phyloP scores from a whole-genome alignment of 2,797 vertebrate genomes.

The Myotis myotis region DNA sequence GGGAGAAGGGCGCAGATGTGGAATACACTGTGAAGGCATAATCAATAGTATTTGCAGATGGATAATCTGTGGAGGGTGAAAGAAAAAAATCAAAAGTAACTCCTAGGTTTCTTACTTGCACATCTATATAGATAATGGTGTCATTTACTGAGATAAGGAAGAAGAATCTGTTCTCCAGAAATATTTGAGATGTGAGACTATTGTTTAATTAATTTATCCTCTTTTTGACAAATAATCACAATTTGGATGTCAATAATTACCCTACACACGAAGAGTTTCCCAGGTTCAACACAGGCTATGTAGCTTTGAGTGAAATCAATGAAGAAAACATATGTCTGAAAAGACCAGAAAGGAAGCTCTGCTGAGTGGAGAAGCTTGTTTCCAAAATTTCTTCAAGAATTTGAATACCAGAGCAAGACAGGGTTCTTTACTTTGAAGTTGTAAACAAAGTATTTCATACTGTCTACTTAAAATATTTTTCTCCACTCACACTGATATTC shows the following conservation, averaged over 20 bases:
- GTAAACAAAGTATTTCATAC: not conserved
- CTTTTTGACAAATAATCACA: not conserved
- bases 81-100: not conserved
- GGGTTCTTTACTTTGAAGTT: not conserved
- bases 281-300: not conserved
- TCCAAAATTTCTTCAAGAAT: constrained; percentile 30
- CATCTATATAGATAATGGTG: not conserved
- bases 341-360: not conserved
- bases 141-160: not conserved
- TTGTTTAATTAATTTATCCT: not conserved
- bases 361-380: not conserved
- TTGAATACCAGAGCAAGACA: not conserved
- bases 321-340: not conserved
- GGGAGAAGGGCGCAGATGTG: not conserved
- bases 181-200: not conserved
- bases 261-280: not conserved
- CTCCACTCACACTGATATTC: not conserved
- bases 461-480: constrained; percentile 25
- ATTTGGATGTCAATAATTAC: not conserved
- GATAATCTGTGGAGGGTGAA: not conserved
- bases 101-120: not conserved
- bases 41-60: not conserved
- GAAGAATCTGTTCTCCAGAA: not conserved
- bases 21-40: not conserved
- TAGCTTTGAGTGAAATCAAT: constrained; percentile 21